Percentiles rank a stretch among this genome's conserved stretches.
Evolutionary conservation across 2,113 vertebrate genomes (phyloP).

Genomic region (Trichechus manatus): DNA sequence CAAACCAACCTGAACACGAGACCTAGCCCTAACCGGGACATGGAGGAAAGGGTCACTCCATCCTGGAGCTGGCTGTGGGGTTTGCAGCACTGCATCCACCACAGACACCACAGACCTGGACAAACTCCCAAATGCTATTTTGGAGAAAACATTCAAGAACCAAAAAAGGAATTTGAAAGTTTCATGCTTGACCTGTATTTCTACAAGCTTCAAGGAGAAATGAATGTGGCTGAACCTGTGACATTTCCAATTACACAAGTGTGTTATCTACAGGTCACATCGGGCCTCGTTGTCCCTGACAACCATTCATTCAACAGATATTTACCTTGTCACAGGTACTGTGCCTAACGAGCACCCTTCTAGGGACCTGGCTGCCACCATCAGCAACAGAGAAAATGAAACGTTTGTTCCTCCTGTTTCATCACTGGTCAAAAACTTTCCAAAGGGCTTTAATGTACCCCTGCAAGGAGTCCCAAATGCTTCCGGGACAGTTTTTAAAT

Average conservation of each 20-base stretch:
- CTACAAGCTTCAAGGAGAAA: too few relatives aligned
- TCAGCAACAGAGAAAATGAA: background rate
- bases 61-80: background rate
- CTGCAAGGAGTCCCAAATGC: background rate
- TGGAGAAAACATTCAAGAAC: background rate
- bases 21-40: rapidly evolving
- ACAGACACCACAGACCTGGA: rapidly evolving
- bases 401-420: background rate
- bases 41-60: rapidly evolving
- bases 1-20: background rate
- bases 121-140: rapidly evolving
- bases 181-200: too few relatives aligned
- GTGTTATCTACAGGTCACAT: rapidly evolving
- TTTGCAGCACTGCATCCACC: background rate
- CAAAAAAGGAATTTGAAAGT: background rate
- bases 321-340: too few relatives aligned
- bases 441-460: background rate
- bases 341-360: too few relatives aligned
- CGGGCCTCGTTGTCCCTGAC: background rate
- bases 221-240: rapidly evolving
- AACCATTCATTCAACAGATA: background rate
- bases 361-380: too few relatives aligned
- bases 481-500: background rate
- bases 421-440: background rate
- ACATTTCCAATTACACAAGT: rapidly evolving